Conservation (phyloP, 2,797 vertebrate species). For the Phoxinus dragarum region DNA sequence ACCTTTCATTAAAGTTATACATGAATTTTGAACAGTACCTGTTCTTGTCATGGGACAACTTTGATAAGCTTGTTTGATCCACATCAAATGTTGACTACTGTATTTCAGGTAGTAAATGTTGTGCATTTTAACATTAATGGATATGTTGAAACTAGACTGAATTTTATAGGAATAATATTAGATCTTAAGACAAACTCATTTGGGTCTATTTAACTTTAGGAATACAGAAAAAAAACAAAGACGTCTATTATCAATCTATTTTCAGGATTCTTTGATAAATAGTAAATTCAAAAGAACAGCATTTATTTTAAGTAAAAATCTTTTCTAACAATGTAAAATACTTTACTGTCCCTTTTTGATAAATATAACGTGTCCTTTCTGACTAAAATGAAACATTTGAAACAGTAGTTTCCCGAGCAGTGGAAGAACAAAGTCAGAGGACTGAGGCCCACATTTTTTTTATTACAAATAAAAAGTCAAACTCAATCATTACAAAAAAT, state of each 20-base stretch:
- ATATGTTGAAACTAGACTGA: not conserved
- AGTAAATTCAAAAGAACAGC: not conserved
- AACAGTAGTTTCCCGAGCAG: not conserved
- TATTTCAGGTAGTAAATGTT: not conserved
- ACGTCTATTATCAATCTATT: not conserved
- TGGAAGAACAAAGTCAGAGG: not conserved
- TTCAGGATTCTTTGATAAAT: not conserved
- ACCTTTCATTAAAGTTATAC: too few relatives aligned
- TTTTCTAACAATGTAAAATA: not conserved
- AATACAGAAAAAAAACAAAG: not conserved
- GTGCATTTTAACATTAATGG: not conserved
- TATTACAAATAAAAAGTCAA: slow-evolving; percentile 59
- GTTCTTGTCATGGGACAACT: too few relatives aligned
- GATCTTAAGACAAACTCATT: not conserved
- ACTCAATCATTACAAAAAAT: slow-evolving; percentile 43
- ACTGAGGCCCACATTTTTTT: slow-evolving; percentile 36
- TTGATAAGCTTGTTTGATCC: too few relatives aligned
- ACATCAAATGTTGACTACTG: too few relatives aligned
- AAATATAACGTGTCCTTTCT: not conserved
- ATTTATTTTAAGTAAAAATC: too few relatives aligned
- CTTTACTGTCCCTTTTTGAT: not conserved
- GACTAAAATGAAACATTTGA: not conserved
- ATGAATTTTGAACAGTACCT: too few relatives aligned
- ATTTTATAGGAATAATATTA: not conserved
- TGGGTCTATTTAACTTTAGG: not conserved